These are phyloP conservation scores for Theocolax elegans DNA, from an alignment of 1,140 invertebrate genomes.

Conservation along the genomic window DNA sequence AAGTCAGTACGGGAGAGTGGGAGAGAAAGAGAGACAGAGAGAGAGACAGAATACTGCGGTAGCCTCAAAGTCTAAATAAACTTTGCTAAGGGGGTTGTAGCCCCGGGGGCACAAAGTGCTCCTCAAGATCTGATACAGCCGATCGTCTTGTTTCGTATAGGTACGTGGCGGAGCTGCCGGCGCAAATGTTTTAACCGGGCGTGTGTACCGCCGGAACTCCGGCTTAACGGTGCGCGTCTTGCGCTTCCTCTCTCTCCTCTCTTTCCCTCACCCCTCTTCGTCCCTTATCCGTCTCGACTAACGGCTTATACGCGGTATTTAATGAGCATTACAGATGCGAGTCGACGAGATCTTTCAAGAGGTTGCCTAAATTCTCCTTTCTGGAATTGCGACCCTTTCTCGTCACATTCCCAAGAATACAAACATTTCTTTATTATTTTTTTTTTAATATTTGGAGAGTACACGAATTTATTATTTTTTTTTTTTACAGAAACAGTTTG, in stretches of 20 bases:
- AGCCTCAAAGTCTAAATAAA: constrained; percentile 44
- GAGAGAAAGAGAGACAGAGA: too few relatives aligned
- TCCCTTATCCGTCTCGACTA: too few relatives aligned
- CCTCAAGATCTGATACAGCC: constrained; percentile 47
- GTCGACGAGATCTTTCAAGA: neutral
- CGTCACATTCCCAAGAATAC: too few relatives aligned
- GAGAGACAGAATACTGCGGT: too few relatives aligned
- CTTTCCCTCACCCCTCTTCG: neutral
- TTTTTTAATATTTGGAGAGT: too few relatives aligned
- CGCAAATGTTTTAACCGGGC: constrained; percentile 19
- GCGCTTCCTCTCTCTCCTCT: neutral
- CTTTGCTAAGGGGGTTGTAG: constrained; percentile 44
- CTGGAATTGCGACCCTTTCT: too few relatives aligned
- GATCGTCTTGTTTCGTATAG: constrained; percentile 49
- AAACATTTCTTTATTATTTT: too few relatives aligned
- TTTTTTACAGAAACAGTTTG: too few relatives aligned
- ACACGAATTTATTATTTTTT: too few relatives aligned
- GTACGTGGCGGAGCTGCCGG: too few relatives aligned
- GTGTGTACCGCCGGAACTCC: neutral
- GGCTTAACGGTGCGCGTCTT: neutral
- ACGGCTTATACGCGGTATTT: neutral
- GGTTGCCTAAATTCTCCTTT: too few relatives aligned
- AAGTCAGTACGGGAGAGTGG: neutral
- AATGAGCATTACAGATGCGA: neutral
- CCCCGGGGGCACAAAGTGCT: constrained; percentile 40